Percentiles rank a stretch among this genome's conserved stretches.
These are phyloP conservation scores for Tachuris rubrigastra DNA, from an alignment of 2,113 vertebrate species.

Conservation along the genomic window DNA sequence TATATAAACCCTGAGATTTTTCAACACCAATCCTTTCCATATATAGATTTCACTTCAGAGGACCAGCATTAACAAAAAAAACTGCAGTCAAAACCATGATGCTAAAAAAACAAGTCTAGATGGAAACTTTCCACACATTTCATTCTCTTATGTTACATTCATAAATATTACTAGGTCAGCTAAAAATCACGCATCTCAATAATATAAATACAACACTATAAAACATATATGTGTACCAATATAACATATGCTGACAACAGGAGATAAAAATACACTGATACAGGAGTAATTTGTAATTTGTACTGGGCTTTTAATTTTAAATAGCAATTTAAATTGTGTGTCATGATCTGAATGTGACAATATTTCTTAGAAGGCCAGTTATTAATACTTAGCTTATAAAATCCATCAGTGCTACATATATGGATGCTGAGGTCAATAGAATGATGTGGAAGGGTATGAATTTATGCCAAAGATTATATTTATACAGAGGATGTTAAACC, in stretches of 20 bases:
- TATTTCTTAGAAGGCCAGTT: not conserved
- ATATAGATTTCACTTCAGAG: not conserved
- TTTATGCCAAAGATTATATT: slow-evolving; percentile 21
- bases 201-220: not conserved
- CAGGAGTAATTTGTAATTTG: not conserved
- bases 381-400: not conserved
- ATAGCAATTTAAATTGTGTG: not conserved
- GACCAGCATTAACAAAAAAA: not conserved
- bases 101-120: not conserved
- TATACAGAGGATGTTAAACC: not conserved
- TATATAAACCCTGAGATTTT: not conserved
- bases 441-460: not conserved
- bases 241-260: rapidly evolving
- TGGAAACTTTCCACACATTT: not conserved
- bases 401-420: not conserved
- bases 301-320: not conserved
- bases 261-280: not conserved
- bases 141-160: not conserved
- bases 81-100: not conserved
- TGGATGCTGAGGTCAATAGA: not conserved
- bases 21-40: not conserved
- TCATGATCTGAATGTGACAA: not conserved
- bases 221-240: not conserved
- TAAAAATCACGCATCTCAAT: not conserved
- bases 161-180: not conserved